These are phyloP conservation scores for Aphelinus atriplicis DNA, from an alignment of 1,140 invertebrate genomes.

Conservation along the genomic window DNA sequence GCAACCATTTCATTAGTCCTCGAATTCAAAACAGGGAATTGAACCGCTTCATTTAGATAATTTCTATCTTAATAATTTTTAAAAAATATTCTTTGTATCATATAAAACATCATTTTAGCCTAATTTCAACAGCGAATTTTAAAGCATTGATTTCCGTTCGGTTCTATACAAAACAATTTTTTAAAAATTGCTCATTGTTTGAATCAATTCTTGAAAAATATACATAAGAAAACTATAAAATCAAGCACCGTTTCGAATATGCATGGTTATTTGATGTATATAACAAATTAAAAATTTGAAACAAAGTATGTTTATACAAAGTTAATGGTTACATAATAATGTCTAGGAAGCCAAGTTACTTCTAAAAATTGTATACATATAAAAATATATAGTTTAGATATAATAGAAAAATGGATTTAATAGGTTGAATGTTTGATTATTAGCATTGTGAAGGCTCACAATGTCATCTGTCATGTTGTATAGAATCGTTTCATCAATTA, in stretches of 20 bases:
- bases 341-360: too few species aligned
- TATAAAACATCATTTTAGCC: slow-evolving; percentile 18
- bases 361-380: too few species aligned
- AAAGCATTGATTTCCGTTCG: slow-evolving; percentile 4
- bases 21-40: slow-evolving; percentile 33
- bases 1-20: slow-evolving; percentile 35
- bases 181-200: slow-evolving; percentile 21
- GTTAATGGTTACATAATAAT: slow-evolving; percentile 32
- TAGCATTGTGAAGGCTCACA: too few species aligned
- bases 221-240: background rate
- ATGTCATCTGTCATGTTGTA: too few species aligned
- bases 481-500: too few species aligned
- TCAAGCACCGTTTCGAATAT: background rate
- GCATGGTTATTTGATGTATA: slow-evolving; percentile 11
- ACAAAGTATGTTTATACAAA: slow-evolving; percentile 25
- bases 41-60: slow-evolving; percentile 33
- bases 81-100: slow-evolving; percentile 18
- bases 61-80: slow-evolving; percentile 22
- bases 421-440: too few species aligned
- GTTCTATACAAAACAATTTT: slow-evolving; percentile 36
- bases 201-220: background rate
- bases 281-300: slow-evolving; percentile 29
- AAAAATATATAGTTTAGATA: too few species aligned
- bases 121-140: slow-evolving; percentile 20
- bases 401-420: too few species aligned